Evolutionary conservation across 2,888 invertebrate species (phyloP).

Genomic region (Lacanobia wlatinum): DNA sequence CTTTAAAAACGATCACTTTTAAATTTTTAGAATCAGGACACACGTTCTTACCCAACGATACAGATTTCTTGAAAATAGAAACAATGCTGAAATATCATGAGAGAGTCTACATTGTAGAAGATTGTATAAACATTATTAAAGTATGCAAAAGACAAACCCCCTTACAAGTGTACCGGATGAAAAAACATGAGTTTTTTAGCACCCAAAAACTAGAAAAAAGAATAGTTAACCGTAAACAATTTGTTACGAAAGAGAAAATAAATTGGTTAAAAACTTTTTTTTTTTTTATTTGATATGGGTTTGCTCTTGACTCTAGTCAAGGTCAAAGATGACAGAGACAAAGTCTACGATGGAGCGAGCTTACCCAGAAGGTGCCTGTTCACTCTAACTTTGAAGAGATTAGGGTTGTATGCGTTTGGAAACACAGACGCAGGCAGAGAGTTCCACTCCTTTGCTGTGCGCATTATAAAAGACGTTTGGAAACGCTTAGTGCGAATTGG

Average conservation of each 20-base stretch:
- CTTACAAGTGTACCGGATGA: slow-evolving; percentile 1
- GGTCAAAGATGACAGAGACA: too few species aligned
- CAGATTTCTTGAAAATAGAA: slow-evolving; percentile 5
- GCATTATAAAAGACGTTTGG: too few species aligned
- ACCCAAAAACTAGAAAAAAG: slow-evolving; percentile 9
- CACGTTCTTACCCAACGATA: slow-evolving; percentile 1
- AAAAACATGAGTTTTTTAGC: slow-evolving; percentile 2
- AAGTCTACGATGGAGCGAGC: too few species aligned
- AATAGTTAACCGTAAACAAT: neutral
- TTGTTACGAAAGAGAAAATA: neutral
- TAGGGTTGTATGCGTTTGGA: too few species aligned
- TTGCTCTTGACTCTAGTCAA: too few species aligned
- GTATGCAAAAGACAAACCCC: slow-evolving; percentile 4
- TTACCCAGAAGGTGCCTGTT: too few species aligned
- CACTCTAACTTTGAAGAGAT: too few species aligned
- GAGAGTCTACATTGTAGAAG: slow-evolving; percentile 1
- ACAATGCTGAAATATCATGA: slow-evolving; percentile 6
- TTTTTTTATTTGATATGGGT: too few species aligned
- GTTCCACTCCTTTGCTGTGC: too few species aligned
- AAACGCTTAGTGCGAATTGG: too few species aligned
- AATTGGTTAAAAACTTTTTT: slow-evolving; percentile 7
- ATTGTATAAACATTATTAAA: slow-evolving; percentile 5
- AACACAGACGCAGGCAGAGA: too few species aligned
- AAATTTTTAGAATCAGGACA: too few species aligned
- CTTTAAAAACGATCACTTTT: neutral